Percentiles rank a stretch among this genome's conserved stretches.
These are phyloP conservation scores for Scaptomyza polygonia DNA, from an alignment of 2,888 invertebrate species.

Conservation along the genomic window DNA sequence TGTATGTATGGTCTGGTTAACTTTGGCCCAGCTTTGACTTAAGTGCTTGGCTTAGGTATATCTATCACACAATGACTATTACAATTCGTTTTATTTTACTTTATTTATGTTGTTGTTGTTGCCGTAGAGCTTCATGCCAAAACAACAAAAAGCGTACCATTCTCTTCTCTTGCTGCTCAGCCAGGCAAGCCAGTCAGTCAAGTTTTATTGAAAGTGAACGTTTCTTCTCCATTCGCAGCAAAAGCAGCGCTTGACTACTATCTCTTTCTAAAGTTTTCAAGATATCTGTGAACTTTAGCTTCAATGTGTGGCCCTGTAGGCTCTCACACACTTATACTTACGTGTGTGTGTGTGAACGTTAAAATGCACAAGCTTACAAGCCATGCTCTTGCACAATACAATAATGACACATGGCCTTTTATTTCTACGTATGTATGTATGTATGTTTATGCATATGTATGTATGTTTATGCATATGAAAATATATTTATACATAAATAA, in stretches of 20 bases:
- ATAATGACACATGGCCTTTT: slow-evolving; percentile 60
- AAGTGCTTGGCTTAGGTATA: slow-evolving; percentile 21
- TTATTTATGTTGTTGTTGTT: slow-evolving; percentile 23
- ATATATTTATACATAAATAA: too few relatives aligned
- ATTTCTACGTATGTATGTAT: slow-evolving; percentile 33
- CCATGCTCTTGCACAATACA: slow-evolving; percentile 76
- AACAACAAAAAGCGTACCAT: slow-evolving; percentile 48
- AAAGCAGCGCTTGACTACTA: slow-evolving; percentile 70
- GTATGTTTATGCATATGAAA: neutral
- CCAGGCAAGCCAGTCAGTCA: slow-evolving; percentile 69
- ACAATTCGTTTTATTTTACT: slow-evolving; percentile 24
- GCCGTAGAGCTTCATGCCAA: slow-evolving; percentile 48
- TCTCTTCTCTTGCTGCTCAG: slow-evolving; percentile 52
- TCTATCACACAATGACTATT: slow-evolving; percentile 18
- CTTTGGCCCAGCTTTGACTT: slow-evolving; percentile 9
- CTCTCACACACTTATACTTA: slow-evolving; percentile 22
- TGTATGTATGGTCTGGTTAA: slow-evolving; percentile 15
- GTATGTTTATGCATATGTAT: slow-evolving; percentile 2
- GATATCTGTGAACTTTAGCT: slow-evolving; percentile 75
- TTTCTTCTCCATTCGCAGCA: slow-evolving; percentile 69
- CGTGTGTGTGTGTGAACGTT: slow-evolving; percentile 25
- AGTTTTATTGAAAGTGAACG: slow-evolving; percentile 76
- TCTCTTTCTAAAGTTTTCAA: slow-evolving; percentile 71
- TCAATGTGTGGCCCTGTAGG: slow-evolving; percentile 68
- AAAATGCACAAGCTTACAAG: slow-evolving; percentile 61